phyloP scores from a whole-genome alignment of 2,113 vertebrate genomes.

The Petaurus breviceps region DNA sequence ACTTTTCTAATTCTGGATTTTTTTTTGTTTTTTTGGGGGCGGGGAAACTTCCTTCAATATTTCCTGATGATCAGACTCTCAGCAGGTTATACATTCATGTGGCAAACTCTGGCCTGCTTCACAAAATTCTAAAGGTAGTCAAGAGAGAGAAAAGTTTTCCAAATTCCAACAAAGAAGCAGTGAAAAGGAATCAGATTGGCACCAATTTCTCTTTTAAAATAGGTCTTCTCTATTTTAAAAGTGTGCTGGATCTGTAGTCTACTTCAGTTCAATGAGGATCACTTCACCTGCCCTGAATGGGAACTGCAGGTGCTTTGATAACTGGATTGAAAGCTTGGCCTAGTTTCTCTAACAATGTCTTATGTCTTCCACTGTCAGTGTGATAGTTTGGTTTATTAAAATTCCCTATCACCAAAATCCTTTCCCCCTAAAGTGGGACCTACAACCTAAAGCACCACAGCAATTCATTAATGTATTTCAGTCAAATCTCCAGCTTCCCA shows the following conservation, averaged over 20 bases:
- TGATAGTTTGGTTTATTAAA: constrained; percentile 67
- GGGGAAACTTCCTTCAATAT: neutral
- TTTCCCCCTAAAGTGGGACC: constrained; percentile 41
- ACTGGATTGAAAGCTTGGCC: constrained; percentile 72
- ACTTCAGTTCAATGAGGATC: constrained; percentile 71
- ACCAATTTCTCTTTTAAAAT: constrained; percentile 65
- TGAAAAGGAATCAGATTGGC: constrained; percentile 72
- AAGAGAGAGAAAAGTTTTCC: constrained; percentile 23
- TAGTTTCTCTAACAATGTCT: constrained; percentile 68
- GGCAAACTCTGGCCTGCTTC: constrained; percentile 53
- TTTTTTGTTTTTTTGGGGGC: neutral
- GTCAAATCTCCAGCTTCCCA: neutral
- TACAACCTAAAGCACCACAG: constrained; percentile 26
- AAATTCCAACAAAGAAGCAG: constrained; percentile 65
- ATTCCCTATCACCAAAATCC: constrained; percentile 63
- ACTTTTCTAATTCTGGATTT: neutral
- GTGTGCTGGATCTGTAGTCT: constrained; percentile 66
- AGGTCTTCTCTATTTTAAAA: constrained; percentile 69
- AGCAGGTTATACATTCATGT: constrained; percentile 11
- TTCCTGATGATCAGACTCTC: constrained; percentile 24
- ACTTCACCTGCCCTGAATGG: constrained; percentile 67
- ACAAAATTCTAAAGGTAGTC: constrained; percentile 35
- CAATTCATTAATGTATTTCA: constrained; percentile 34
- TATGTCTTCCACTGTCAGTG: constrained; percentile 63
- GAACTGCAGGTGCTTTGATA: constrained; percentile 72